Base-by-base conservation (phyloP, 1,140 invertebrate species). In the Harpegnathos saltator region DNA sequence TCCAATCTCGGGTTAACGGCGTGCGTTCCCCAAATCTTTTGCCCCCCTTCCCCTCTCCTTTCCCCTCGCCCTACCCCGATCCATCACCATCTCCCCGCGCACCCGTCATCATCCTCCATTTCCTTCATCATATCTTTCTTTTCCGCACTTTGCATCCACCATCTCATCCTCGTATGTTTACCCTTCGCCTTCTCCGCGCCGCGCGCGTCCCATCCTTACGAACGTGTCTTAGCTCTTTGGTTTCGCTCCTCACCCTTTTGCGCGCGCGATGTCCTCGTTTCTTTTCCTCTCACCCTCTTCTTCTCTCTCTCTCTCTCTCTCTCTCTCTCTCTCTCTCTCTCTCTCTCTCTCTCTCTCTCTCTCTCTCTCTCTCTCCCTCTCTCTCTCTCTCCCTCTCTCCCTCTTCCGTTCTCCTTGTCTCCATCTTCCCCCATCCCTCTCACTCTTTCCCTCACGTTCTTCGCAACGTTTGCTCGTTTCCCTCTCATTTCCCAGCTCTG, bases 1-100 rank as follows among this genome's bases (percentile, higher is more conserved):
- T 82, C 86, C 91, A 90, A 91, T 91, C 85, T 89, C 86, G 85
- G 87, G 86, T 91, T 90, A 91, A 91, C 89, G 71, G 77, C 52
- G 80, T 85, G 83, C 81, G 89, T 86, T 84, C 74, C 80, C 75
- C 66, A 73, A 78, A 54, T 85, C 68, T 83, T 58, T 33, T 61
- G 15, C 38, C 17, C 50, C 38, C 24, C 48, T 15, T 17, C 50
- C 33, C 50, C 15, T 14, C 22, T 44, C 19, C n/a, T 22, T 14
- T 12, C 3, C 19, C 12, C 44, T n/a, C 52, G 54, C 52, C 62
- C 72, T 56, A 24, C 44, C 63, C 24, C 22, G 22, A 48, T 66
- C 19, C 15, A n/a, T 73, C 52, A 54, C n/a, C n/a, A n/a, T n/a
- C n/a, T n/a, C n/a, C n/a, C n/a, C n/a, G n/a, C n/a, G 14, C 59